Evolutionary conservation across 2,888 invertebrate species (phyloP), one percentile per base, ranked within the genome.

Genomic region (Pachymerium ferrugineum): DNA sequence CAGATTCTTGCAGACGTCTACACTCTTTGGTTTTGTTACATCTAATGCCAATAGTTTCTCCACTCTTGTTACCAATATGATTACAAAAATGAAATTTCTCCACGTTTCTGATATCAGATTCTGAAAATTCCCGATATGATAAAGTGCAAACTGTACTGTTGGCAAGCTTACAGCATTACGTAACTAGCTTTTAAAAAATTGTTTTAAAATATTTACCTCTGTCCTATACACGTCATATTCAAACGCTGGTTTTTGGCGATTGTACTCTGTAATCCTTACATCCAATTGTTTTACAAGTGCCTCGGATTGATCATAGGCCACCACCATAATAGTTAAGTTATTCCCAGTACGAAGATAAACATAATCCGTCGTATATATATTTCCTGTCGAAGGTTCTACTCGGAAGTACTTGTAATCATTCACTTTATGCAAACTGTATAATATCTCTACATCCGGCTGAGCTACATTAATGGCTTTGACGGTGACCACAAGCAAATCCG

Each of bases 401-500:
- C 73, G 67, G 67, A 77, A 77, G 14, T 72, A 73, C 19, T 74
- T 31, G 33, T 74, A 73, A 67, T 77, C 76, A 4, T 75, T 71
- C 2, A 75, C 75, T 30, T 76, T 72, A n/a, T 75, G 73, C 16
- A 77, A 19, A 35, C 71, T 76, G 70, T 77, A 77, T 30, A 74
- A 74, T 1, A 77, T 76, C 33, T 75, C 72, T 35, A 71, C 74
- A 6, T 76, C 35, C 4, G 77, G 77, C 8, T 19, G 31, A 28
- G 76, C 76, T 8, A 75, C 74, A 69, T 77, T 75, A 54, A 75
- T 75, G 10, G 76, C 77, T 28, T 75, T 76, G 2, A 77, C 74
- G 1, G 75, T 76, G 0, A 76, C 76, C 14, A 77, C 72, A 10
- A 42, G 22, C 25, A 72, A 28, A 31, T 72, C 54, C 28, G 54